Conservation (phyloP, 2,888 invertebrate species). For the Pimpla rufipes region DNA sequence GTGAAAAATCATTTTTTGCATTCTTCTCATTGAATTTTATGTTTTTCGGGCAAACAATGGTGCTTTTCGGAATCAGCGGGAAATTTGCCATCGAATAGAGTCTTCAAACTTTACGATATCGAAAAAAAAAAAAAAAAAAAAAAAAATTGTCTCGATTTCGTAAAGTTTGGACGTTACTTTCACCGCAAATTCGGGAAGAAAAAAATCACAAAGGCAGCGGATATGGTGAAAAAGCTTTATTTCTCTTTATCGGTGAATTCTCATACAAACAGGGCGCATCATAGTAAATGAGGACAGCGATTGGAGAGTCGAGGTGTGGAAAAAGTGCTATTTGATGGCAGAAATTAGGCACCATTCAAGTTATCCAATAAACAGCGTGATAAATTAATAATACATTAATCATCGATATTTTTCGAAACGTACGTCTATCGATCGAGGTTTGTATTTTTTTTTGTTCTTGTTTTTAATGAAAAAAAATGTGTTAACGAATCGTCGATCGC, state of each 20-base stretch:
- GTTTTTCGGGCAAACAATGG: too few species aligned
- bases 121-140: too few species aligned
- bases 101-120: too few species aligned
- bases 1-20: too few species aligned
- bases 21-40: too few species aligned
- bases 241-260: constrained; percentile 58
- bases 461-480: constrained; percentile 48
- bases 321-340: constrained; percentile 39
- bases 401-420: constrained; percentile 49
- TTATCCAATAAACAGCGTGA: constrained; percentile 41
- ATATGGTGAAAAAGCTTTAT: constrained; percentile 70
- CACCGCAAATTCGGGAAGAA: not conserved
- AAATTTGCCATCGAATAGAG: too few species aligned
- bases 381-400: constrained; percentile 61
- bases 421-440: constrained; percentile 53
- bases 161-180: not conserved
- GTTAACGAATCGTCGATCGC: constrained; percentile 47
- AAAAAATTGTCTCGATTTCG: too few species aligned
- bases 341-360: constrained; percentile 29
- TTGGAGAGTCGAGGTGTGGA: constrained; percentile 32
- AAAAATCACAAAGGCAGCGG: not conserved
- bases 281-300: constrained; percentile 55
- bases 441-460: not conserved
- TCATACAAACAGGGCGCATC: constrained; percentile 59
- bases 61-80: too few species aligned